Conservation (phyloP, 2,113 vertebrate genomes). For the Oreochromis tanganicae region DNA sequence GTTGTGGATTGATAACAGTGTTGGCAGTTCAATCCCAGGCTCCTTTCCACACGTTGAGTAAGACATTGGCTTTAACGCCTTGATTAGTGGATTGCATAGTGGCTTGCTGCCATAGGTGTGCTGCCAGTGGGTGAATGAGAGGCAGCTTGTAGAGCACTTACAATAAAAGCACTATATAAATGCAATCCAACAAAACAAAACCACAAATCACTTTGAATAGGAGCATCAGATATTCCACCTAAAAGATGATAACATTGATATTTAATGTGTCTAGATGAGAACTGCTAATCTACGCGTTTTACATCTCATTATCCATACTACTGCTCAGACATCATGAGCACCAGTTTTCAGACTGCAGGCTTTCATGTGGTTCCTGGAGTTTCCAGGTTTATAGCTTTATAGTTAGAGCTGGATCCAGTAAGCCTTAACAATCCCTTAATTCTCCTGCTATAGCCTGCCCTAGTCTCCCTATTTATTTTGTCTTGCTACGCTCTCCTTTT, state of each 20-base stretch:
- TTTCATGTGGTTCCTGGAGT: neutral
- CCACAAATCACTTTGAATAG: neutral
- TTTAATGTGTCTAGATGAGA: neutral
- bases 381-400: neutral
- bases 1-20: neutral
- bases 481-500: neutral
- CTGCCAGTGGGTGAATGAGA: constrained; percentile 28
- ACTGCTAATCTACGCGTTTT: neutral
- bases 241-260: neutral
- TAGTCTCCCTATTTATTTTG: neutral
- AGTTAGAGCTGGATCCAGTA: neutral
- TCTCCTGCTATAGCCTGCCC: neutral
- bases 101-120: neutral
- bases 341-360: neutral
- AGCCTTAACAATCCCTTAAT: neutral
- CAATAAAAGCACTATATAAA: neutral
- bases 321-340: neutral
- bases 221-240: neutral
- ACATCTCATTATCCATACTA: neutral
- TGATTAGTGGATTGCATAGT: neutral
- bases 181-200: neutral
- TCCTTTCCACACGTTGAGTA: neutral
- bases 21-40: neutral
- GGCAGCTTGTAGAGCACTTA: neutral
- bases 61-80: neutral